Conservation (phyloP, 2,113 vertebrate species). For the Ptilorrhoa leucosticta region DNA sequence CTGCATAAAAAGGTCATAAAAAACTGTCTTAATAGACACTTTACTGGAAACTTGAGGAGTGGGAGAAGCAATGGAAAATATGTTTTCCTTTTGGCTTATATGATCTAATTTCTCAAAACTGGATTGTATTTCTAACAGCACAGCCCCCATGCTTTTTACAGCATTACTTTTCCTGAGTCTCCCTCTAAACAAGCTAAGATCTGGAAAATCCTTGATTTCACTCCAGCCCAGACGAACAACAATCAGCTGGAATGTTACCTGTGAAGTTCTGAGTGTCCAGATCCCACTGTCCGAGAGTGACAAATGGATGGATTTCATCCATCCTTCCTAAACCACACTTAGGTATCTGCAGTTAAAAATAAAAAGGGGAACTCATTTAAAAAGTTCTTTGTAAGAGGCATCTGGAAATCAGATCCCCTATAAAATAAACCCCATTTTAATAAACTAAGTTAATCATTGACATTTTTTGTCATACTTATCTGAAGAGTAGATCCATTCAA, state of each 20-base stretch:
- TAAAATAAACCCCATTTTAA: not conserved
- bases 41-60: conserved; percentile 9
- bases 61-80: not conserved
- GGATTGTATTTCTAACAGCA: not conserved
- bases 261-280: not conserved
- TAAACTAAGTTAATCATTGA: not conserved
- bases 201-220: not conserved
- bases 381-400: not conserved
- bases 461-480: not conserved
- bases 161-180: not conserved
- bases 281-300: not conserved
- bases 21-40: not conserved
- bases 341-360: not conserved
- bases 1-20: conserved; percentile 26
- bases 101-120: not conserved
- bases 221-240: not conserved
- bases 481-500: not conserved
- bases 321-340: not conserved
- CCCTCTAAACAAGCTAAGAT: not conserved
- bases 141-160: not conserved
- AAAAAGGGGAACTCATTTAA: not conserved
- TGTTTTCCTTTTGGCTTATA: not conserved
- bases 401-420: not conserved
- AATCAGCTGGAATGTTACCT: not conserved
- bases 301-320: not conserved